Base-by-base conservation (phyloP, 2,888 invertebrate species). In the Himalopsyche anomala region DNA sequence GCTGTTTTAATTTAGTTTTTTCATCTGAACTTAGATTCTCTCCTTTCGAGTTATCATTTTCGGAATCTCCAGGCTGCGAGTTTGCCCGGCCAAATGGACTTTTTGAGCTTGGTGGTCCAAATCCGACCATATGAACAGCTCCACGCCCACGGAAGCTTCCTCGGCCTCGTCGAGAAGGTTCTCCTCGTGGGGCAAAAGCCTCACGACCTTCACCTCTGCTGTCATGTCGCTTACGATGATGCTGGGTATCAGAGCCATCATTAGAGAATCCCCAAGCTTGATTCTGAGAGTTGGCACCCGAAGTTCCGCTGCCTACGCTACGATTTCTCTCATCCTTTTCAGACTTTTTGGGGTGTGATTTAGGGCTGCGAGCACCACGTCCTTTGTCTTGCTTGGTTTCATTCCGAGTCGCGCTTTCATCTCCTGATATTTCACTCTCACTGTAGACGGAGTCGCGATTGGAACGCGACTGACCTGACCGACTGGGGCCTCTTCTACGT, bases 101-200 rank as follows among this genome's bases (percentile, higher is more conserved):
- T 90, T 96, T 96, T 55, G 95, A 95, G 85, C 96, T 95, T 0
- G 96, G 96, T n/a, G 96, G 96, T 0, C 97, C 96, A 90, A 96
- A 97, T 6, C 96, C 95, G 85, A 88, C 89, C 42, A 91, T 89
- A 28, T 87, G 88, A 19, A 92, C 91, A 88, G 93, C 91, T 45
- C 95, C 93, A 85, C 94, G 91, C 56, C 94, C 93, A 87, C 93
- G 90, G 17, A 94, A 93, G 83, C 93, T 91, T 19, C 96, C 97
- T 87, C 98, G 94, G 6, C 98, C 98, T 86, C 98, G 95, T 83
- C 98, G 94, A 1, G 97, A 97, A 0, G 98, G 98, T 91, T 98
- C 98, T 0, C 98, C 98, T 38, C 97, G 94, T 0, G 98, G 98
- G 1, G 96, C 96, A 91, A 97, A 97, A 81, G 96, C 96, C 90